These are phyloP conservation scores for Phocides pigmalion DNA, from an alignment of 1,140 invertebrate genomes.

Conservation along the genomic window DNA sequence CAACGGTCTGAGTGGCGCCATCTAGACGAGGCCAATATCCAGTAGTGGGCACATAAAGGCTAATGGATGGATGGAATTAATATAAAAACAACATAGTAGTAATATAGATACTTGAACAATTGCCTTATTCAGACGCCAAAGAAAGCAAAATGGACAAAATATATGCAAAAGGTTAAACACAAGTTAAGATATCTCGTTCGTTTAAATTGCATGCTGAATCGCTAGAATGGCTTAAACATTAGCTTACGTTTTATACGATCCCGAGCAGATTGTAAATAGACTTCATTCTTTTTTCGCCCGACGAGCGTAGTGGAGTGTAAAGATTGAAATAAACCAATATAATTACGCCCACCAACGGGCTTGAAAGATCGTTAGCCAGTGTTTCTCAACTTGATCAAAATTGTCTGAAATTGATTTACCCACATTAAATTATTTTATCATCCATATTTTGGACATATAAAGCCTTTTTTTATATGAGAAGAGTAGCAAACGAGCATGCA, in stretches of 20 bases:
- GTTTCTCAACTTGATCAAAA: background rate
- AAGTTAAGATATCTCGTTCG: background rate
- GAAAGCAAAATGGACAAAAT: background rate
- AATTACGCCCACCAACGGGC: conserved; percentile 30
- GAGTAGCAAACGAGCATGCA: too few species aligned
- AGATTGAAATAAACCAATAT: conserved; percentile 30
- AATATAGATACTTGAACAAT: background rate
- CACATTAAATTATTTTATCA: too few species aligned
- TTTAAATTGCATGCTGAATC: background rate
- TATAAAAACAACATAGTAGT: too few species aligned
- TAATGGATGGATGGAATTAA: too few species aligned
- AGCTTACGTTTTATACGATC: conserved; percentile 19
- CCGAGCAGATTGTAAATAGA: conserved; percentile 20
- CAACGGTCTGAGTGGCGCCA: too few species aligned
- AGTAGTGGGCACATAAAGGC: too few species aligned
- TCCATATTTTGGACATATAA: too few species aligned
- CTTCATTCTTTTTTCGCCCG: conserved; percentile 23
- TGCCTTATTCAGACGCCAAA: background rate
- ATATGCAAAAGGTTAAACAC: background rate
- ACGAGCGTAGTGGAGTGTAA: conserved; percentile 20
- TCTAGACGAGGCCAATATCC: too few species aligned
- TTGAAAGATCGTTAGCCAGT: conserved; percentile 19
- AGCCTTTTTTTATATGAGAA: too few species aligned
- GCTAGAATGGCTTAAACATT: conserved; percentile 2
- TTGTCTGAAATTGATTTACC: too few species aligned